Percentiles rank a stretch among this genome's conserved stretches.
phyloP scores from a whole-genome alignment of 2,797 vertebrate species.

The Gambelia wislizenii region DNA sequence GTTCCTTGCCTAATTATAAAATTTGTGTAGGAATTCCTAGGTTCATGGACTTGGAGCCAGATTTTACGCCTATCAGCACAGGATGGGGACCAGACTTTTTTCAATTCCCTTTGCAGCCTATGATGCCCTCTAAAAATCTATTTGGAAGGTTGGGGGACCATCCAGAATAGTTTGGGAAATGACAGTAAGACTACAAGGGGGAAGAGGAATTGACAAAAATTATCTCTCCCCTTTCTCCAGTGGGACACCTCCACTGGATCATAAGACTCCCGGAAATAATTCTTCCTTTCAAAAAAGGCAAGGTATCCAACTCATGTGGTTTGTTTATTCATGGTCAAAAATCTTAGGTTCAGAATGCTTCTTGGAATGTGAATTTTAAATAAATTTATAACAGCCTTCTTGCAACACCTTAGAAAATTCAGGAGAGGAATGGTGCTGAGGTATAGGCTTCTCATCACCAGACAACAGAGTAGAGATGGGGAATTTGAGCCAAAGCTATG shows the following conservation, averaged over 20 bases:
- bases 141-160: not conserved
- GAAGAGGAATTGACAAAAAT: not conserved
- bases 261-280: not conserved
- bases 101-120: not conserved
- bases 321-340: not conserved
- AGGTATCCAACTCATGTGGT: not conserved
- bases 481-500: no score
- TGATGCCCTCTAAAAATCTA: not conserved
- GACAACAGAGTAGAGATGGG: no score
- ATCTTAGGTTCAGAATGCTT: not conserved
- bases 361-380: not conserved
- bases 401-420: not conserved
- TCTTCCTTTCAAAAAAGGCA: not conserved
- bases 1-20: not conserved
- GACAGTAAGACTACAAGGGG: not conserved
- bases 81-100: not conserved
- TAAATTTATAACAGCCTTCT: not conserved
- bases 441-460: not conserved
- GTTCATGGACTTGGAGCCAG: not conserved
- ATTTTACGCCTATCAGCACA: not conserved
- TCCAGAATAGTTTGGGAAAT: not conserved
- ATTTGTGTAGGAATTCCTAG: conserved; percentile 28
- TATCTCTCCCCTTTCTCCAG: not conserved
- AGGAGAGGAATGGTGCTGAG: not conserved
- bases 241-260: not conserved